A percentile compares a stretch with the other conserved stretches of the same genome.
Conservation (phyloP, 2,113 vertebrate species). For the Podarcis muralis region DNA sequence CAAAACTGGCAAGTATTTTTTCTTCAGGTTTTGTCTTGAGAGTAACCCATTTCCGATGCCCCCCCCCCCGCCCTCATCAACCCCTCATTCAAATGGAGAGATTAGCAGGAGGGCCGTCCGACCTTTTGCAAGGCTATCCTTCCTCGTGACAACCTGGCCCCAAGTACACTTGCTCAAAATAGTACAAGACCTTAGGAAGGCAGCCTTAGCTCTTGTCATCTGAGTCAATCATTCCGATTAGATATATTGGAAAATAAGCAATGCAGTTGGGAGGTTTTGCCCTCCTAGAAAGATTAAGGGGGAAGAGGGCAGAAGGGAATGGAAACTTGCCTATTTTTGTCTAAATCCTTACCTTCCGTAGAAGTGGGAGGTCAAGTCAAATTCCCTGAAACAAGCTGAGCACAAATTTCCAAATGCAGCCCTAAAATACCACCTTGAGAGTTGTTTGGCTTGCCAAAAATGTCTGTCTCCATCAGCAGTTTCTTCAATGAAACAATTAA, state of each 20-base stretch:
- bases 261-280: neutral
- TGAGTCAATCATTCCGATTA: neutral
- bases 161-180: neutral
- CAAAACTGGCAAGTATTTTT: neutral
- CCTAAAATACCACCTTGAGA: fast-evolving
- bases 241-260: neutral
- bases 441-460: neutral
- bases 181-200: neutral
- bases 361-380: neutral
- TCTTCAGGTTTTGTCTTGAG: neutral
- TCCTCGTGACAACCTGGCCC: neutral
- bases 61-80: too few relatives aligned
- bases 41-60: neutral
- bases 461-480: fast-evolving
- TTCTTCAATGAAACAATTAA: neutral
- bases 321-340: neutral
- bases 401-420: neutral
- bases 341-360: neutral
- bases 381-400: neutral
- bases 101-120: too few relatives aligned
- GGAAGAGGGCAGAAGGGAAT: neutral
- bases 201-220: neutral
- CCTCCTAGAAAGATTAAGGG: neutral
- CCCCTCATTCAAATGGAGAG: neutral
- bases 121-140: neutral